These are phyloP conservation scores for Pseudoips prasinana DNA, from an alignment of 2,888 invertebrate genomes.

Conservation along the genomic window DNA sequence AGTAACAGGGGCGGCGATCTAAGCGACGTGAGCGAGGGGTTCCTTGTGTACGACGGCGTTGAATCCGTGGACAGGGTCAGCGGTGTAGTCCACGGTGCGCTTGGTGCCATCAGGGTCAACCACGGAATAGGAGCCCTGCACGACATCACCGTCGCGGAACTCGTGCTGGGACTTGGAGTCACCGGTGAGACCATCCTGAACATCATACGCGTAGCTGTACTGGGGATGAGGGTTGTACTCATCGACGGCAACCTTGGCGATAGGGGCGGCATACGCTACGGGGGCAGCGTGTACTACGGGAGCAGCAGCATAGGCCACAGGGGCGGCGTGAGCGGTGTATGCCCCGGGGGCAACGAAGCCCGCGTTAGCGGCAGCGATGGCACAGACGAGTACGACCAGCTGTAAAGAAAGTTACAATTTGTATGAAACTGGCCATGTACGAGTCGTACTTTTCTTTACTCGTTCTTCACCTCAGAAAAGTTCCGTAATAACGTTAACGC, in stretches of 20 bases:
- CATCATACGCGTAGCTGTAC: slow-evolving; percentile 72
- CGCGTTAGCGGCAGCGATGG: slow-evolving; percentile 36
- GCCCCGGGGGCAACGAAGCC: slow-evolving; percentile 15
- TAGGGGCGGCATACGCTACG: slow-evolving; percentile 57
- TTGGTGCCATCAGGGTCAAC: slow-evolving; percentile 72
- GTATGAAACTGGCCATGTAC: not conserved
- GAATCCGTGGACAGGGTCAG: slow-evolving; percentile 72
- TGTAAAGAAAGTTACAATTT: slow-evolving; percentile 29
- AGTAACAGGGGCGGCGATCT: slow-evolving; percentile 33
- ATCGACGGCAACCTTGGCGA: no score
- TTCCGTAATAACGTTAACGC: no score
- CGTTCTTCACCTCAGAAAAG: no score
- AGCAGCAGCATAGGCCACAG: slow-evolving; percentile 38
- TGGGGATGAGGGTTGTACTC: no score
- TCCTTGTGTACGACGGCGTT: no score
- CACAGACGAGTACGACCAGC: slow-evolving; percentile 61
- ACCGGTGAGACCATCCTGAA: slow-evolving; percentile 60
- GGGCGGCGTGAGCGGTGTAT: slow-evolving; percentile 34
- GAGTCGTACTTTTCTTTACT: no score
- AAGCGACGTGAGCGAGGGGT: no score
- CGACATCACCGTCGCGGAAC: slow-evolving; percentile 69
- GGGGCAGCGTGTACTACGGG: slow-evolving; percentile 51
- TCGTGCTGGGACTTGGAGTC: slow-evolving; percentile 76
- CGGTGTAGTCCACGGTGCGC: slow-evolving; percentile 75
- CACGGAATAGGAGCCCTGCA: slow-evolving; percentile 73